Evolutionary conservation across 1,140 invertebrate species (phyloP).

Genomic region (Nymphalis io): DNA sequence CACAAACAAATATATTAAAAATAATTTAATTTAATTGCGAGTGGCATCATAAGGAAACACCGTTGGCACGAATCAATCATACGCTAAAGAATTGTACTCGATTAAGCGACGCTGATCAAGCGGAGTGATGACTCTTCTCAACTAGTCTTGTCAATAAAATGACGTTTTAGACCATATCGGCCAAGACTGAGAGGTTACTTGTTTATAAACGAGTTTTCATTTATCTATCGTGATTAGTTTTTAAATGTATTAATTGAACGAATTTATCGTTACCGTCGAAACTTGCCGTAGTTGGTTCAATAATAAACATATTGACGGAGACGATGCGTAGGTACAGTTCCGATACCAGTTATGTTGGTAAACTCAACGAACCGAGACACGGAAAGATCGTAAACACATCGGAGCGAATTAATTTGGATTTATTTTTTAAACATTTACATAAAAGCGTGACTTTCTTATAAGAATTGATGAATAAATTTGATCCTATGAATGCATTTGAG

Average conservation of each 20-base stretch:
- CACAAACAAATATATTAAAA: background rate
- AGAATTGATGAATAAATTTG: no score
- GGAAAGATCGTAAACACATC: no score
- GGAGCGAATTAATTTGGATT: no score
- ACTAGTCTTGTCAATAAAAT: conserved; percentile 1
- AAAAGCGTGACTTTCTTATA: no score
- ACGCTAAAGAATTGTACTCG: background rate
- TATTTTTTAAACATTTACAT: no score
- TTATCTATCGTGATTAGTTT: background rate
- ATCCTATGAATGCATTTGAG: no score
- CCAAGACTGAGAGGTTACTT: background rate
- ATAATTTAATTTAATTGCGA: background rate
- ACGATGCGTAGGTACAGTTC: background rate
- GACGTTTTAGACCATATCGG: background rate
- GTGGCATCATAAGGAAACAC: background rate
- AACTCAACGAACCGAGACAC: background rate
- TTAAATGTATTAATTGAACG: background rate
- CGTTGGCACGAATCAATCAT: background rate
- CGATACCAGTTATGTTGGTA: background rate
- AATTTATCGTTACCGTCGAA: background rate
- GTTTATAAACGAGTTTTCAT: conserved; percentile 11
- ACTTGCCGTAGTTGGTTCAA: background rate
- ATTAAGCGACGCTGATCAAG: background rate
- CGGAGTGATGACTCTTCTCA: background rate
- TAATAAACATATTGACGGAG: background rate